A percentile compares a stretch with the other conserved stretches of the same genome.
These are phyloP conservation scores for Monarcha castaneiventris DNA, from an alignment of 2,113 vertebrate genomes.

Conservation along the genomic window DNA sequence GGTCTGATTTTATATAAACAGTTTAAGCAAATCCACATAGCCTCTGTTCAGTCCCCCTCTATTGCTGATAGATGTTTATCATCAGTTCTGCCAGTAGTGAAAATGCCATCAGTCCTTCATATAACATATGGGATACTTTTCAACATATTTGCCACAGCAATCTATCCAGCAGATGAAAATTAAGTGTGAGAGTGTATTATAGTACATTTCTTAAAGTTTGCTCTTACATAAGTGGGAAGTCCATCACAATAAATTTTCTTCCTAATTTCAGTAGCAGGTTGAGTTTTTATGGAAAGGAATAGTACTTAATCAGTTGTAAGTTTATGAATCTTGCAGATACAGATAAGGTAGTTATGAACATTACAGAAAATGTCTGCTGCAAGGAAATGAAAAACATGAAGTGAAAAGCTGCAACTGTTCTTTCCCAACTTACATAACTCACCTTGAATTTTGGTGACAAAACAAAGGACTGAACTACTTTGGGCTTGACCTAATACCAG, in stretches of 20 bases:
- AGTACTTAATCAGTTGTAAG: background rate
- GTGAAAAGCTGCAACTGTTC: background rate
- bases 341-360: background rate
- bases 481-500: background rate
- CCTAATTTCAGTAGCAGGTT: background rate
- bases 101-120: constrained; percentile 11
- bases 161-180: background rate
- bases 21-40: background rate
- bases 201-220: background rate
- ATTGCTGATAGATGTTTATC: background rate
- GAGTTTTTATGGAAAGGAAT: background rate
- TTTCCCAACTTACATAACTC: background rate
- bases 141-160: background rate
- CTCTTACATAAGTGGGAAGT: background rate
- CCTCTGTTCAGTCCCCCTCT: background rate
- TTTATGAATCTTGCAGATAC: background rate
- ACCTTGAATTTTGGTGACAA: background rate
- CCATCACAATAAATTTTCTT: background rate
- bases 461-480: background rate
- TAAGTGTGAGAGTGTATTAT: background rate
- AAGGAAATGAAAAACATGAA: background rate
- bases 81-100: background rate
- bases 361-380: background rate
- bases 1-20: background rate
- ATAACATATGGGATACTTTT: background rate